Conservation (phyloP, 2,888 invertebrate genomes). For the Tenthredo scrophulariae region DNA sequence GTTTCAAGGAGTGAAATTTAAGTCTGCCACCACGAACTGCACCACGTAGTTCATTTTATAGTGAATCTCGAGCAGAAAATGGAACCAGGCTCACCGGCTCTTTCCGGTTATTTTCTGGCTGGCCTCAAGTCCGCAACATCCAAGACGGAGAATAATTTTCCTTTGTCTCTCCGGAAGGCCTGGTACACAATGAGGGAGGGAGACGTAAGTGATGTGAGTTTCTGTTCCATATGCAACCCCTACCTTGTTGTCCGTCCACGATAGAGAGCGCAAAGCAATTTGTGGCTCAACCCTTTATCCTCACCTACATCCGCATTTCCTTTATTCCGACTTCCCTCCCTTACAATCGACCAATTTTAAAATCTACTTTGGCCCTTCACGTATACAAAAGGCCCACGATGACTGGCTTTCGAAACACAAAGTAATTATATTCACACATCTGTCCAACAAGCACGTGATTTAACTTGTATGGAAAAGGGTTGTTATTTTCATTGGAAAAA, state of each 20-base stretch:
- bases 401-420: neutral
- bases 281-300: slow-evolving; percentile 40
- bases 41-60: neutral
- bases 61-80: slow-evolving; percentile 30
- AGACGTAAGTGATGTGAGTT: slow-evolving; percentile 29
- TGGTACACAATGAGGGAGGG: slow-evolving; percentile 7
- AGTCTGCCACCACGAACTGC: slow-evolving; percentile 17
- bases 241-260: slow-evolving; percentile 9
- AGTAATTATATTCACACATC: neutral
- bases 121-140: slow-evolving; percentile 14
- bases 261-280: slow-evolving; percentile 33
- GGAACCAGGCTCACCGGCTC: neutral
- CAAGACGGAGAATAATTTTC: slow-evolving; percentile 45
- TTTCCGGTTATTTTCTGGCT: neutral
- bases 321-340: slow-evolving; percentile 13
- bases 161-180: slow-evolving; percentile 25
- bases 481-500: neutral
- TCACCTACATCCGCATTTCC: neutral
- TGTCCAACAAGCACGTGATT: neutral
- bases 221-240: slow-evolving; percentile 42
- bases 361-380: neutral
- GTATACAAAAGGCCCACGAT: neutral
- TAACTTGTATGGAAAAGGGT: neutral
- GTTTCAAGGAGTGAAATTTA: slow-evolving; percentile 24
- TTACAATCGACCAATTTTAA: neutral